Conservation (phyloP, 2,113 vertebrate genomes). For the Gracilinanus agilis region DNA sequence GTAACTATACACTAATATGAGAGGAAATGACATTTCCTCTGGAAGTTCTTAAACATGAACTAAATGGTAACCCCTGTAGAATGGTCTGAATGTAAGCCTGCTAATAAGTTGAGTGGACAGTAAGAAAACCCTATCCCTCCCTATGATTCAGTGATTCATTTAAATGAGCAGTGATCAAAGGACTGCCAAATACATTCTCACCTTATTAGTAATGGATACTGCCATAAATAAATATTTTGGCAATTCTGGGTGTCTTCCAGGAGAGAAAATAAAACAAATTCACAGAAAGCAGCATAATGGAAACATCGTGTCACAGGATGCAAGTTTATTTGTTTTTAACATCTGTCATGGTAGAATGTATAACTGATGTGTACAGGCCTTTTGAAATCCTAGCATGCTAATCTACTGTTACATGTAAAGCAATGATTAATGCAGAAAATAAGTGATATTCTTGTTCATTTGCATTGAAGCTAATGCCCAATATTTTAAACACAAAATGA, state of each 20-base stretch:
- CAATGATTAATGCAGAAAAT: constrained; percentile 30
- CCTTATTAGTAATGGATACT: constrained; percentile 54
- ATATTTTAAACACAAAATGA: constrained; percentile 75
- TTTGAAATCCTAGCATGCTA: constrained; percentile 51
- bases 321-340: constrained; percentile 72
- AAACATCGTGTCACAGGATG: constrained; percentile 58
- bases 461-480: constrained; percentile 38
- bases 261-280: constrained; percentile 60
- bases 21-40: neutral
- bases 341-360: constrained; percentile 32
- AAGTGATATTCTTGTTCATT: constrained; percentile 44
- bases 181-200: constrained; percentile 6
- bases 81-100: neutral
- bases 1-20: neutral
- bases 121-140: neutral
- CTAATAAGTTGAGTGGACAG: neutral
- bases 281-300: constrained; percentile 56
- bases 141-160: constrained; percentile 13
- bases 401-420: constrained; percentile 34
- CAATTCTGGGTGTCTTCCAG: constrained; percentile 48
- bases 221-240: constrained; percentile 63
- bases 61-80: neutral
- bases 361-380: constrained; percentile 57
- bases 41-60: constrained; percentile 21
- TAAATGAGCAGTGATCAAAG: constrained; percentile 12